Percentiles rank a stretch among this genome's conserved stretches.
Evolutionary conservation across 2,113 vertebrate species (phyloP).

Genomic region (Bettongia penicillata): DNA sequence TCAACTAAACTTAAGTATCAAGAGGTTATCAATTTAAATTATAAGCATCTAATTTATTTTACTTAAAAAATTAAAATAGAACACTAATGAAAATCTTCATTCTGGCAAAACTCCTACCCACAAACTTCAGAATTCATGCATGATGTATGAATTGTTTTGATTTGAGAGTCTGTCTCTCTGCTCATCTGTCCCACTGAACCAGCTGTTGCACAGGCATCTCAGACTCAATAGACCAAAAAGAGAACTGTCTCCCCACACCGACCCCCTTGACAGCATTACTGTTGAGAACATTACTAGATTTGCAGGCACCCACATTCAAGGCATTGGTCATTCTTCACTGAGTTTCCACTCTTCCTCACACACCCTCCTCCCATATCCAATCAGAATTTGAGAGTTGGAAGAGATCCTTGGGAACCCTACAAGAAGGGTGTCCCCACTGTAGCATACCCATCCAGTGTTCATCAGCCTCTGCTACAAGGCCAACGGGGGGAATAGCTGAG

Average conservation of each 20-base stretch:
- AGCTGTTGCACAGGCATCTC: neutral
- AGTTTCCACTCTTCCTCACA: neutral
- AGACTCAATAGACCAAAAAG: neutral
- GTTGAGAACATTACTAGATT: neutral
- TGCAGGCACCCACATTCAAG: neutral
- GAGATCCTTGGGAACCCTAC: neutral
- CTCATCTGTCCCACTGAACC: neutral
- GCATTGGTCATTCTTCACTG: neutral
- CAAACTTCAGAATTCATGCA: neutral
- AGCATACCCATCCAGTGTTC: neutral
- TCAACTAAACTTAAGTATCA: neutral
- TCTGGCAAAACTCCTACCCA: neutral
- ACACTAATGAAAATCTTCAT: neutral
- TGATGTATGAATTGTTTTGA: neutral
- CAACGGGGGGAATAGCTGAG: neutral
- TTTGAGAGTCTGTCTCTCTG: neutral
- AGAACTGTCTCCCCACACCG: neutral
- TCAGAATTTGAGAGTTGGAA: neutral
- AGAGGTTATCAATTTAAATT: neutral
- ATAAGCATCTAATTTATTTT: neutral
- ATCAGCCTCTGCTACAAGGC: neutral
- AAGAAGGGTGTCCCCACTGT: neutral
- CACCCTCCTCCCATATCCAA: neutral
- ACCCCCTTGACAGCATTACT: neutral
- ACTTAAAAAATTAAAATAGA: neutral